phyloP scores from a whole-genome alignment of 2,888 invertebrate species.

The Alsophila aescularia region DNA sequence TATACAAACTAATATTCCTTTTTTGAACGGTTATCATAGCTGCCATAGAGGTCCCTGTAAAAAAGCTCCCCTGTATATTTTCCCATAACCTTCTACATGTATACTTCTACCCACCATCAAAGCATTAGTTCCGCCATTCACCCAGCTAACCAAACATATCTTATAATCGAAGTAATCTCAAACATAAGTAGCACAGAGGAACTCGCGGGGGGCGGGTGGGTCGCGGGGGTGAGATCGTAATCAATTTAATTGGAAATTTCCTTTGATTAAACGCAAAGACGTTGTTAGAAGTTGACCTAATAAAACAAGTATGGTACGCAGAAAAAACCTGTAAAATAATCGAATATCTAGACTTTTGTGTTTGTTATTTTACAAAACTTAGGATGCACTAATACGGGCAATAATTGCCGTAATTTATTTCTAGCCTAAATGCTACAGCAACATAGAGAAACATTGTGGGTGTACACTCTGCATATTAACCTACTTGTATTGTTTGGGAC shows the following conservation, averaged over 20 bases:
- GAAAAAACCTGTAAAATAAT: neutral
- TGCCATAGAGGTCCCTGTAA: no score
- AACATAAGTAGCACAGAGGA: conserved; percentile 30
- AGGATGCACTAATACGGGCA: no score
- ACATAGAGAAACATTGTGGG: no score
- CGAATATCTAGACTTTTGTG: no score
- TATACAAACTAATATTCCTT: no score
- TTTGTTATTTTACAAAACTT: no score
- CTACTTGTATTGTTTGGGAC: no score
- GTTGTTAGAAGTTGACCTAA: conserved; percentile 84
- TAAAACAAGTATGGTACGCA: conserved; percentile 74
- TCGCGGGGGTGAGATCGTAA: conserved; percentile 66
- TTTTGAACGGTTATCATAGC: no score
- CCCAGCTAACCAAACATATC: conserved; percentile 26
- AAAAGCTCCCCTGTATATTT: no score
- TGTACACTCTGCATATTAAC: no score
- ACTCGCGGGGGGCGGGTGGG: conserved; percentile 20
- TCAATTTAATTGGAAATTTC: conserved; percentile 85
- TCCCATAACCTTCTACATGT: neutral
- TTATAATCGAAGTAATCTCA: conserved; percentile 34
- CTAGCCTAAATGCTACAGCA: no score
- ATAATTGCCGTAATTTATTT: no score
- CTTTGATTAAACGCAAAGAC: conserved; percentile 85
- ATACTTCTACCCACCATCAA: conserved; percentile 6
- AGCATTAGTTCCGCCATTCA: conserved; percentile 15